Conservation (phyloP, 2,797 vertebrate genomes). For the Dendrocincla fuliginosa region DNA sequence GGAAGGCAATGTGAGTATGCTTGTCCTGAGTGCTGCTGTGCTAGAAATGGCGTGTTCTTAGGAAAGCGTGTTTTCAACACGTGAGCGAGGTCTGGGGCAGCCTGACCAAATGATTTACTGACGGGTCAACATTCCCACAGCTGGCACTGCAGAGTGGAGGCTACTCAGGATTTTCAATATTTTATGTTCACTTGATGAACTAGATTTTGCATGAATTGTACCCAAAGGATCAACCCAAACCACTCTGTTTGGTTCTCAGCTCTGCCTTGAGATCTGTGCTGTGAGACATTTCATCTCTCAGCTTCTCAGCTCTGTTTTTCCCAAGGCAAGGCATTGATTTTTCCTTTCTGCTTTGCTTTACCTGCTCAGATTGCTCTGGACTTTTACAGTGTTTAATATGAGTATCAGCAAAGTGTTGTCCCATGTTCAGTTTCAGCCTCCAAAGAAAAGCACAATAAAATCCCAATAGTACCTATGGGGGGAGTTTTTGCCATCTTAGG, state of each 20-base stretch:
- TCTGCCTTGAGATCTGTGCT: background rate
- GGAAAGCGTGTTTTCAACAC: background rate
- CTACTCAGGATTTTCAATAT: background rate
- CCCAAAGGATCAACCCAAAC: background rate
- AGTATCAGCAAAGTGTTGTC: background rate
- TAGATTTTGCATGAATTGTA: conserved; percentile 35
- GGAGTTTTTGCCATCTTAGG: background rate
- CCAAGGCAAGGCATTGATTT: background rate
- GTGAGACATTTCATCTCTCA: background rate
- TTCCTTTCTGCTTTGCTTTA: background rate
- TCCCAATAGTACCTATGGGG: fast-evolving
- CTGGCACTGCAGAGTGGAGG: background rate
- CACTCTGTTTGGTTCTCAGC: background rate
- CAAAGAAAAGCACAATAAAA: background rate
- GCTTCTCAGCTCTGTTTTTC: background rate
- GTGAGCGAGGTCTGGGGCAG: background rate
- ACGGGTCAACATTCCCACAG: background rate
- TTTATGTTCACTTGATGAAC: conserved; percentile 1
- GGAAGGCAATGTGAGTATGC: fast-evolving
- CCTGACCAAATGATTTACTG: background rate
- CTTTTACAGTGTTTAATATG: background rate
- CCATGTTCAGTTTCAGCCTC: background rate
- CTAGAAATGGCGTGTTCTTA: background rate
- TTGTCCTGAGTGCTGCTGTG: background rate
- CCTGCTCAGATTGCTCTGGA: background rate